Conservation (phyloP, 2,888 invertebrate species). For the Agrenia bidenticulata region DNA sequence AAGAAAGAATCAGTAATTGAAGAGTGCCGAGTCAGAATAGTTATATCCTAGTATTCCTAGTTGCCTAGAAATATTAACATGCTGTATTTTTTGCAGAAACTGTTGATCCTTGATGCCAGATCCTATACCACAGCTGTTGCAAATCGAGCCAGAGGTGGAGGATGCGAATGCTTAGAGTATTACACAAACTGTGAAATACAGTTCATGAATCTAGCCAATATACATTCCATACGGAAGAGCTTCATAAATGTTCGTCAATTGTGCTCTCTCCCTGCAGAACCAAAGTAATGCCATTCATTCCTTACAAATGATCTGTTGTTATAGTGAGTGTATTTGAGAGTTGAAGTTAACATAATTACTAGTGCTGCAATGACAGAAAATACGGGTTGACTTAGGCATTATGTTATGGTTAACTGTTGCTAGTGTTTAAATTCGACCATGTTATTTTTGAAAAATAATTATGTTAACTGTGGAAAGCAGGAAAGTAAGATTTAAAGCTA, state of each 20-base stretch:
- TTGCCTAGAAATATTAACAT: not conserved
- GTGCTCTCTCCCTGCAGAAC: slow-evolving; percentile 74
- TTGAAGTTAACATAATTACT: too few species aligned
- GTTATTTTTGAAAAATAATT: too few species aligned
- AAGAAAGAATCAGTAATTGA: too few species aligned
- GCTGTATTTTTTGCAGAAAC: slow-evolving; percentile 61
- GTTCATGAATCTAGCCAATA: slow-evolving; percentile 97
- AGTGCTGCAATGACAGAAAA: too few species aligned
- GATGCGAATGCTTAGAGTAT: slow-evolving; percentile 93
- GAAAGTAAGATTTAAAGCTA: too few species aligned
- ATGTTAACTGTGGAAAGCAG: too few species aligned
- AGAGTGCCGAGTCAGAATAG: not conserved
- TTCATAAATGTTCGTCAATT: slow-evolving; percentile 82
- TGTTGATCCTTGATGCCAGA: slow-evolving; percentile 91
- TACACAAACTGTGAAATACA: slow-evolving; percentile 93
- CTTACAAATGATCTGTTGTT: not conserved
- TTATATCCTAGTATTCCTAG: too few species aligned
- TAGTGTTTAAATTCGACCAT: too few species aligned
- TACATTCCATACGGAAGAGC: slow-evolving; percentile 90
- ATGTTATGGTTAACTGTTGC: too few species aligned
- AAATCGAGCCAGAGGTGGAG: slow-evolving; percentile 94
- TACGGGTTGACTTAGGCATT: too few species aligned
- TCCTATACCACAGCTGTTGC: slow-evolving; percentile 95
- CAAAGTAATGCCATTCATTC: slow-evolving; percentile 63
- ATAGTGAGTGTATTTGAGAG: not conserved